phyloP scores from a whole-genome alignment of 37 sponge, comb jelly and placozoan species.

The Cliona cf. orientalis region DNA sequence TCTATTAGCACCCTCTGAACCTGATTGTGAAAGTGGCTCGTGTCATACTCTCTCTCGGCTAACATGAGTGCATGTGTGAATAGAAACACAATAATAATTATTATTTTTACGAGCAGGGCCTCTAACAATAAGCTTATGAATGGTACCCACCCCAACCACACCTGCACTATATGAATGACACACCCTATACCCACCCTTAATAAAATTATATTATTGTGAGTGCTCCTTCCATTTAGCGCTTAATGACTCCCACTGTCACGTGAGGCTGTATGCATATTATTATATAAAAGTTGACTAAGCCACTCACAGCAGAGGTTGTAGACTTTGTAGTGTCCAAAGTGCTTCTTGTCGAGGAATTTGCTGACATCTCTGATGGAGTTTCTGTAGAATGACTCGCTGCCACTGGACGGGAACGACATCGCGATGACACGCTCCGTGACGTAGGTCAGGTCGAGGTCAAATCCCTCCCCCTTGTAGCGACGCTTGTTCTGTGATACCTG shows the following conservation, averaged over 20 bases:
- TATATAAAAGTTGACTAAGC: background rate
- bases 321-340: conserved; percentile 66
- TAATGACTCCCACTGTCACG: too few relatives aligned
- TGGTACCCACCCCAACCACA: too few relatives aligned
- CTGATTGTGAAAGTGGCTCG: conserved; percentile 40
- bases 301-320: conserved; percentile 82
- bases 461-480: conserved; percentile 64
- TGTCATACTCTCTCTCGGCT: conserved; percentile 45
- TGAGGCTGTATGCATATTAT: background rate
- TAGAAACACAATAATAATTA: background rate
- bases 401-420: conserved; percentile 85
- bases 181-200: too few relatives aligned
- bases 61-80: conserved; percentile 5
- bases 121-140: too few relatives aligned
- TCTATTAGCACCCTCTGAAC: conserved; percentile 37
- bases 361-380: conserved; percentile 77
- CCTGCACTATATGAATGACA: too few relatives aligned
- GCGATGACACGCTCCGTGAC: conserved; percentile 82
- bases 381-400: conserved; percentile 62
- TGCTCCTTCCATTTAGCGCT: too few relatives aligned
- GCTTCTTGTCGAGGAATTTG: conserved; percentile 56
- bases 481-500: conserved; percentile 81
- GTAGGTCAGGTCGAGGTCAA: conserved; percentile 83
- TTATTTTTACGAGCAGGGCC: too few relatives aligned
- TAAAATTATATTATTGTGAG: too few relatives aligned